Evolutionary conservation across 92 coral and sea anemone species (phyloP).

Genomic region (Nematostella vectensis): DNA sequence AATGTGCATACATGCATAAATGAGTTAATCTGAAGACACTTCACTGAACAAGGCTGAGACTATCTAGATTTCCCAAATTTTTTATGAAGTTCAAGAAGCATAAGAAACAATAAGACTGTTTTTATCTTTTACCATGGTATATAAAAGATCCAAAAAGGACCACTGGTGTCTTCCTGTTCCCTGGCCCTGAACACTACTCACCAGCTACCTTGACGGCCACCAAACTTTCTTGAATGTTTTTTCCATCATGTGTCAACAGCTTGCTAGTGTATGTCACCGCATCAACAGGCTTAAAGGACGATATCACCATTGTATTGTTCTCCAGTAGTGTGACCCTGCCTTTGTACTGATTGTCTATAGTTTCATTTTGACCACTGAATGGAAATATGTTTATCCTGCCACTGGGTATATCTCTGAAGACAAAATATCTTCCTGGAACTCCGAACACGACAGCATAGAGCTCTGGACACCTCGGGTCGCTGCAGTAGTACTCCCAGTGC

Average conservation of each 20-base stretch:
- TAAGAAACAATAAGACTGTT: too few relatives aligned
- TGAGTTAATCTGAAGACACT: too few relatives aligned
- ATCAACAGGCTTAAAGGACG: neutral
- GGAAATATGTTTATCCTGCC: neutral
- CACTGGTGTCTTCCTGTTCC: too few relatives aligned
- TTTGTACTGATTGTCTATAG: neutral
- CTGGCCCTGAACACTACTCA: too few relatives aligned
- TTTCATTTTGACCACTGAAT: neutral
- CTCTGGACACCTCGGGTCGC: neutral
- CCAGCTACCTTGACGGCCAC: constrained; percentile 1
- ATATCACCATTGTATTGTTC: neutral
- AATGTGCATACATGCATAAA: too few relatives aligned
- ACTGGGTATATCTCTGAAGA: neutral
- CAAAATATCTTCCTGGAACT: neutral
- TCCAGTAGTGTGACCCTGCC: neutral
- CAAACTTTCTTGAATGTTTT: neutral
- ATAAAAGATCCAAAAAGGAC: too few relatives aligned
- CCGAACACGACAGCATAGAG: constrained; percentile 3
- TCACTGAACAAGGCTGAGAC: too few relatives aligned
- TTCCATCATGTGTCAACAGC: constrained; percentile 1
- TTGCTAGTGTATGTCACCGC: neutral
- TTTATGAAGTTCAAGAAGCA: too few relatives aligned
- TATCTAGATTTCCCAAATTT: too few relatives aligned
- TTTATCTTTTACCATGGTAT: too few relatives aligned
- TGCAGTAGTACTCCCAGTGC: neutral